These are phyloP conservation scores for Stenoptilia bipunctidactyla DNA, from an alignment of 2,888 invertebrate genomes.

Conservation along the genomic window DNA sequence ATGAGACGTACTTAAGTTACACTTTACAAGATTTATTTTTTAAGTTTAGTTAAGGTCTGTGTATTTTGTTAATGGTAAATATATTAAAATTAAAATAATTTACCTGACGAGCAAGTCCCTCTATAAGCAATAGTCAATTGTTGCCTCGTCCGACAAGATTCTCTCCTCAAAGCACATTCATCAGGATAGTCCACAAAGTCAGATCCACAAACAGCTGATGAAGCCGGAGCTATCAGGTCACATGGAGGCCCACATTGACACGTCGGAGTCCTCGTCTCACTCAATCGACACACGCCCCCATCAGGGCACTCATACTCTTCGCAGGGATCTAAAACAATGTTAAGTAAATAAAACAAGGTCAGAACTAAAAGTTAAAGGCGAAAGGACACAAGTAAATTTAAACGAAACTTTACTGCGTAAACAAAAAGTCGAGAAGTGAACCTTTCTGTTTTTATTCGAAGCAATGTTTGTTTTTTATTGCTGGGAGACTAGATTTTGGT, in stretches of 20 bases:
- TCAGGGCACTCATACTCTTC: constrained; percentile 81
- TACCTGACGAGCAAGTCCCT: constrained; percentile 87
- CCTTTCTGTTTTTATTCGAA: neutral
- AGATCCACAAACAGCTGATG: constrained; percentile 79
- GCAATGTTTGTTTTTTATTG: neutral
- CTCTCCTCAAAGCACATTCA: constrained; percentile 83
- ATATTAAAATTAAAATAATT: too few species aligned
- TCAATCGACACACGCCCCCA: constrained; percentile 87
- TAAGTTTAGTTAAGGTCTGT: too few species aligned
- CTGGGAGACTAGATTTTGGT: too few species aligned
- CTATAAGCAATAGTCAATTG: constrained; percentile 83
- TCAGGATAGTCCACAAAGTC: constrained; percentile 86
- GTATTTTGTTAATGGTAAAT: too few species aligned
- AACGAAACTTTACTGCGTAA: neutral
- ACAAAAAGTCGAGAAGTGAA: neutral
- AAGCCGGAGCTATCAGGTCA: constrained; percentile 78
- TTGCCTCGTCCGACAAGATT: constrained; percentile 82
- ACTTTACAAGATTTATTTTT: too few species aligned
- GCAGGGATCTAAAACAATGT: constrained; percentile 82
- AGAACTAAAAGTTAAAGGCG: neutral
- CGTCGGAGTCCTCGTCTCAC: constrained; percentile 79
- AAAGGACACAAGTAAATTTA: constrained; percentile 1
- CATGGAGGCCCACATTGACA: constrained; percentile 86
- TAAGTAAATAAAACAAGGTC: neutral
- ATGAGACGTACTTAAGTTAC: too few species aligned